phyloP scores from a whole-genome alignment of 2,888 invertebrate genomes.

The Calliscelio sp. region DNA sequence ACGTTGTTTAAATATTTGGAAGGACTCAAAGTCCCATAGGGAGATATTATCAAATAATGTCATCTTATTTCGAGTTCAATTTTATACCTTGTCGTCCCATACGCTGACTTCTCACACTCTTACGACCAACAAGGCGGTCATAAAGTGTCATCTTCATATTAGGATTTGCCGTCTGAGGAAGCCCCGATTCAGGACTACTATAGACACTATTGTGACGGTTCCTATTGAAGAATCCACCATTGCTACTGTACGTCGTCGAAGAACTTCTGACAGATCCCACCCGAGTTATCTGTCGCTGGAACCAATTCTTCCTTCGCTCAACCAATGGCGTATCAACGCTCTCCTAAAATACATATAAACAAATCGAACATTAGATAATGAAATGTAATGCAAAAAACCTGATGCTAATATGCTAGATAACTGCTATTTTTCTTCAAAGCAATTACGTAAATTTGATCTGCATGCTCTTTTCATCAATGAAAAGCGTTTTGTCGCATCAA shows the following conservation, averaged over 20 bases:
- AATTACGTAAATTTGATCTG: constrained; percentile 18
- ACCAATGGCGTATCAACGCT: constrained; percentile 96
- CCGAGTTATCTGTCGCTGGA: constrained; percentile 93
- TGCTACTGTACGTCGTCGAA: constrained; percentile 94
- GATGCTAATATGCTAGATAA: background rate
- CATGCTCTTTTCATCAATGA: constrained; percentile 43
- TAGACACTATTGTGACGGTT: constrained; percentile 93
- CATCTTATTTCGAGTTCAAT: too few species aligned
- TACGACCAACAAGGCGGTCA: constrained; percentile 93
- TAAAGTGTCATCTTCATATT: constrained; percentile 92
- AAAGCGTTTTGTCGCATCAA: constrained; percentile 13
- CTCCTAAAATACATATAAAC: constrained; percentile 89
- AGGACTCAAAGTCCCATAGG: too few species aligned
- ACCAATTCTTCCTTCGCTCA: constrained; percentile 95
- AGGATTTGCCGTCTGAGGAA: constrained; percentile 84
- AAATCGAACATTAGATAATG: background rate
- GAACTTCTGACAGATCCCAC: constrained; percentile 94
- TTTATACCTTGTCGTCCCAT: constrained; percentile 89
- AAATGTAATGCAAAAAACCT: background rate
- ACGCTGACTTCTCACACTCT: constrained; percentile 90
- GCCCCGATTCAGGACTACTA: constrained; percentile 86
- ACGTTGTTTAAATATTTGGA: too few species aligned
- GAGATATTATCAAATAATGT: too few species aligned
- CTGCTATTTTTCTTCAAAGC: background rate
- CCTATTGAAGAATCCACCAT: constrained; percentile 90